Conservation (phyloP, 2,797 vertebrate species). For the Propithecus perrieri region DNA sequence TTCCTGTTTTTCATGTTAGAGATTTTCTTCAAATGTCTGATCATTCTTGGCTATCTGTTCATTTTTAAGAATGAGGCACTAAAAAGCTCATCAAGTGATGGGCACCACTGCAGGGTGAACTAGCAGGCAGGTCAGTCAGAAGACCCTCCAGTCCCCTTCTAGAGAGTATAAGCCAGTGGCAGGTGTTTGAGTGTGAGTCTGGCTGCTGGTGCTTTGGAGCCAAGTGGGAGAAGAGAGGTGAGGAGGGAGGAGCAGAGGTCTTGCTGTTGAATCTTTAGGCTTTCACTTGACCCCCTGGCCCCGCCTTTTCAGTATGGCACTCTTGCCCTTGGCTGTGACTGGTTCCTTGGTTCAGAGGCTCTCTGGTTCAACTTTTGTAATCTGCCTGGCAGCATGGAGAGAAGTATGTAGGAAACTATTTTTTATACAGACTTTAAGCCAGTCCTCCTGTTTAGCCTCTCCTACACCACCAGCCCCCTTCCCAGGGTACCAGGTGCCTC, state of each 20-base stretch:
- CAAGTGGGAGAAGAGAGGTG: background rate
- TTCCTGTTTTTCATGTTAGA: background rate
- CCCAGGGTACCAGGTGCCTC: background rate
- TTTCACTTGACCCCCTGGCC: background rate
- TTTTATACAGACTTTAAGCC: background rate
- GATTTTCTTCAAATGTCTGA: background rate
- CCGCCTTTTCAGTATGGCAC: background rate
- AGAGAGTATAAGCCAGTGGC: background rate
- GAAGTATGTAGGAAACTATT: background rate
- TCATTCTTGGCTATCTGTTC: background rate
- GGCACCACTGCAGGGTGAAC: background rate
- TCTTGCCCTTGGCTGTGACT: background rate
- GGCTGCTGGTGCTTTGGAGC: background rate
- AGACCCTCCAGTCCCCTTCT: background rate
- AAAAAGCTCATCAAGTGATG: background rate
- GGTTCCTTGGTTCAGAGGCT: background rate
- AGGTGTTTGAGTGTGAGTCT: background rate
- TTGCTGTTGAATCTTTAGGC: background rate
- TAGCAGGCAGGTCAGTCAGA: background rate
- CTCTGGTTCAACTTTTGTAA: background rate
- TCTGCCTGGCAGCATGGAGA: background rate
- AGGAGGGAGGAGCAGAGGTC: background rate
- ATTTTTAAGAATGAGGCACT: background rate
- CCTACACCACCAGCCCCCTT: background rate
- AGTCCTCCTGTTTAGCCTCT: background rate